Percentiles rank a stretch among this genome's conserved stretches.
Conservation (phyloP, 2,888 invertebrate genomes). For the Rhopalosiphum nymphaeae region DNA sequence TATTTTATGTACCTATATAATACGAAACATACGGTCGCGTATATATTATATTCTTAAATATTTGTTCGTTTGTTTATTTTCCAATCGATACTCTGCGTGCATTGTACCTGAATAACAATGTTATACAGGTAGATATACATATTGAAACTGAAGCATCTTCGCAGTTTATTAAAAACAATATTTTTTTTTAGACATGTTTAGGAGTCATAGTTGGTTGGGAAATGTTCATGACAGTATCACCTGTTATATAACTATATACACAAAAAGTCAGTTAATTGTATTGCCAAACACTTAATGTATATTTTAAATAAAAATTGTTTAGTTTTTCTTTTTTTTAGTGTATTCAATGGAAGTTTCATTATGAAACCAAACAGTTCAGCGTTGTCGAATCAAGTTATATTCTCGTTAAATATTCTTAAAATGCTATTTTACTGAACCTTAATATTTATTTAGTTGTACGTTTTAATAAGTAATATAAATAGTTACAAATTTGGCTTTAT, state of each 20-base stretch:
- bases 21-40: background rate
- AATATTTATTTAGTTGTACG: background rate
- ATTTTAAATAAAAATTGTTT: background rate
- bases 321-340: background rate
- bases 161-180: background rate
- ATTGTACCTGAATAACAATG: background rate
- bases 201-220: background rate
- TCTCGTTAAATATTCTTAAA: background rate
- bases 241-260: background rate
- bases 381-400: background rate
- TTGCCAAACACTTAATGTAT: background rate
- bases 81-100: background rate
- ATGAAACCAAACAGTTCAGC: background rate
- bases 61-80: background rate
- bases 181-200: background rate
- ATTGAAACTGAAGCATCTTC: background rate
- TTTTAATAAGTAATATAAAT: conserved; percentile 24
- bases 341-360: background rate
- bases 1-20: background rate
- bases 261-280: background rate
- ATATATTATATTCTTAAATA: background rate
- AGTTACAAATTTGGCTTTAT: background rate
- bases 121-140: background rate
- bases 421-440: background rate
- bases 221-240: background rate